These are phyloP conservation scores for Phortica okadai DNA, from an alignment of 2,888 invertebrate genomes.

Conservation along the genomic window DNA sequence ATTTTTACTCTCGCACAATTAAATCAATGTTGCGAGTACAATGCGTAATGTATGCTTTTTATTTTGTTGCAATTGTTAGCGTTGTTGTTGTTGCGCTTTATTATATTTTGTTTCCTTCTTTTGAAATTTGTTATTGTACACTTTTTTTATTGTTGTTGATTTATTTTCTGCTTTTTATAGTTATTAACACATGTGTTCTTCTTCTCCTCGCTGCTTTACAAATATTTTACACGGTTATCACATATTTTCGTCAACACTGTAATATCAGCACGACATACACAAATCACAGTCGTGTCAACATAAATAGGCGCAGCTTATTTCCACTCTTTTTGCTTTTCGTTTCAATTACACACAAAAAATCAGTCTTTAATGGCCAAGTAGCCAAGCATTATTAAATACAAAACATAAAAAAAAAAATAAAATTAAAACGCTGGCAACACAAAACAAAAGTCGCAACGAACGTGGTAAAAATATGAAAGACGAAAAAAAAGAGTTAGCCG, in stretches of 20 bases:
- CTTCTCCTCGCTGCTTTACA: neutral
- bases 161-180: constrained; percentile 1
- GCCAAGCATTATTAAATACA: neutral
- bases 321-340: neutral
- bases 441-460: constrained; percentile 16
- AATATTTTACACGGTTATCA: constrained; percentile 6
- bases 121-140: constrained; percentile 9
- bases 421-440: neutral
- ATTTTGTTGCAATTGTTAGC: constrained; percentile 39
- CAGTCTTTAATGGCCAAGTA: neutral
- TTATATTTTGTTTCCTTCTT: neutral
- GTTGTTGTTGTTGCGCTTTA: neutral
- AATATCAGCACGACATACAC: neutral
- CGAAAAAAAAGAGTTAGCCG: constrained; percentile 28
- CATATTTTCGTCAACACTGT: constrained; percentile 25
- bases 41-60: constrained; percentile 41
- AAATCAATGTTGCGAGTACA: constrained; percentile 39
- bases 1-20: neutral
- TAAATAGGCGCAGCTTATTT: constrained; percentile 22
- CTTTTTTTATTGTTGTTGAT: neutral
- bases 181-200: constrained; percentile 14
- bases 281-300: constrained; percentile 36
- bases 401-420: neutral
- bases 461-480: constrained; percentile 11
- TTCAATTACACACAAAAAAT: constrained; percentile 23